Percentiles rank a stretch among this genome's conserved stretches.
Conservation (phyloP, 2,888 invertebrate genomes). For the Tetrapedia diversipes region DNA sequence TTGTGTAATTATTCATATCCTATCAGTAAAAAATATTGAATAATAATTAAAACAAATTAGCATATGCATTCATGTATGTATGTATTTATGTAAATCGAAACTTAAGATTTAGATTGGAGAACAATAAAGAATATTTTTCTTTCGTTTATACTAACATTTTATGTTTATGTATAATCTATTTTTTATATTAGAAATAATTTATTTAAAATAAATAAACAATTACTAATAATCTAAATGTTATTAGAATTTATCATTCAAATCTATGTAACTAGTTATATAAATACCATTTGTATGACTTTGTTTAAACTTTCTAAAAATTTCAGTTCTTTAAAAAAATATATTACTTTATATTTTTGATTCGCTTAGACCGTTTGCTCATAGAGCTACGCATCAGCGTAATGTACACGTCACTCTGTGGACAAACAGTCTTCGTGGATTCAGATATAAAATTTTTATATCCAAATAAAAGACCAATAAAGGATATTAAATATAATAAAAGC, state of each 20-base stretch:
- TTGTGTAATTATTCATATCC: no score
- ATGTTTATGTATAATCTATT: neutral
- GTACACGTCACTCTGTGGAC: no score
- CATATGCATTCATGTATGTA: no score
- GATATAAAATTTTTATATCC: slow-evolving; percentile 70
- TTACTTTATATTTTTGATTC: neutral
- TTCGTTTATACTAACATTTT: neutral
- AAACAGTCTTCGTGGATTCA: no score
- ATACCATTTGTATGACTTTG: neutral
- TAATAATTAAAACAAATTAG: no score
- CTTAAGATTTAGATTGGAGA: no score
- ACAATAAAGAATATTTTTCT: neutral
- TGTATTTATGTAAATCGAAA: no score
- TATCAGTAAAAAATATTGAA: no score
- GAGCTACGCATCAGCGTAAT: no score
- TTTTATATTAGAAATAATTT: neutral
- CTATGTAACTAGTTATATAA: neutral
- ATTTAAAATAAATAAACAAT: slow-evolving; percentile 9
- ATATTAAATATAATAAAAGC: slow-evolving; percentile 91
- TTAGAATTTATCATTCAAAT: neutral
- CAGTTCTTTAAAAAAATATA: neutral
- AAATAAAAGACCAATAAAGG: slow-evolving; percentile 91
- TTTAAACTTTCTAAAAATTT: neutral
- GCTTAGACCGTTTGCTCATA: no score
- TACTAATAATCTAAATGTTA: neutral